Conservation (phyloP, 2,797 vertebrate species). For the Molossus alvarezi region DNA sequence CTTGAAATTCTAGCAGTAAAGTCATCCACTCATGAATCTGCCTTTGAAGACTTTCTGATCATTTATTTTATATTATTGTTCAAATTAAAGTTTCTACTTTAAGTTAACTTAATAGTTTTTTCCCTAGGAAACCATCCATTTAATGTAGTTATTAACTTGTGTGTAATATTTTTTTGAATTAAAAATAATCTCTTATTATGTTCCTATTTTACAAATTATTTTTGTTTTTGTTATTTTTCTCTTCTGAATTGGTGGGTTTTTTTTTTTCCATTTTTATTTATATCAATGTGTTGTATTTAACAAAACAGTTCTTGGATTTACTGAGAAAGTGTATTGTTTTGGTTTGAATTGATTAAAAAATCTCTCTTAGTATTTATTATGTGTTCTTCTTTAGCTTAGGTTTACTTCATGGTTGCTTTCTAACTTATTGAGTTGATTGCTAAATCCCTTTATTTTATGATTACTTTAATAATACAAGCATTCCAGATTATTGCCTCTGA, state of each 20-base stretch:
- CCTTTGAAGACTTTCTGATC: slow-evolving; percentile 32
- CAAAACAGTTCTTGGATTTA: slow-evolving; percentile 57
- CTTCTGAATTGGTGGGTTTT: slow-evolving; percentile 42
- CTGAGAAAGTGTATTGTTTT: slow-evolving; percentile 54
- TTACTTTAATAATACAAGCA: slow-evolving; percentile 82
- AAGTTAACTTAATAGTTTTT: slow-evolving; percentile 59
- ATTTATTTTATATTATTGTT: slow-evolving; percentile 52
- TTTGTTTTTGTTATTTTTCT: slow-evolving; percentile 11
- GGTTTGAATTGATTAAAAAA: slow-evolving; percentile 73
- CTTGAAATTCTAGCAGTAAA: slow-evolving; percentile 56
- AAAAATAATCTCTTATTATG: slow-evolving; percentile 10
- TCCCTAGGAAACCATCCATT: background rate
- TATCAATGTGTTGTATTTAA: slow-evolving; percentile 48
- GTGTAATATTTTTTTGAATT: slow-evolving; percentile 34
- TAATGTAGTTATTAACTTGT: slow-evolving; percentile 30
- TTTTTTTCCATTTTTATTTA: slow-evolving; percentile 44
- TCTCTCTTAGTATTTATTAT: slow-evolving; percentile 56
- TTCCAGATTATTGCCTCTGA: slow-evolving; percentile 78
- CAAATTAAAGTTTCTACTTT: slow-evolving; percentile 68
- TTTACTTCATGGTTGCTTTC: slow-evolving; percentile 67
- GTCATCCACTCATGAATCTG: slow-evolving; percentile 41
- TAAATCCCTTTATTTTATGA: slow-evolving; percentile 78
- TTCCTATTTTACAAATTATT: background rate
- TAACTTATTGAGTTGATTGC: slow-evolving; percentile 61
- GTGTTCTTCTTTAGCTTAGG: slow-evolving; percentile 27